Evolutionary conservation across 2,113 vertebrate genomes (phyloP).

Genomic region (Crypturellus undulatus): DNA sequence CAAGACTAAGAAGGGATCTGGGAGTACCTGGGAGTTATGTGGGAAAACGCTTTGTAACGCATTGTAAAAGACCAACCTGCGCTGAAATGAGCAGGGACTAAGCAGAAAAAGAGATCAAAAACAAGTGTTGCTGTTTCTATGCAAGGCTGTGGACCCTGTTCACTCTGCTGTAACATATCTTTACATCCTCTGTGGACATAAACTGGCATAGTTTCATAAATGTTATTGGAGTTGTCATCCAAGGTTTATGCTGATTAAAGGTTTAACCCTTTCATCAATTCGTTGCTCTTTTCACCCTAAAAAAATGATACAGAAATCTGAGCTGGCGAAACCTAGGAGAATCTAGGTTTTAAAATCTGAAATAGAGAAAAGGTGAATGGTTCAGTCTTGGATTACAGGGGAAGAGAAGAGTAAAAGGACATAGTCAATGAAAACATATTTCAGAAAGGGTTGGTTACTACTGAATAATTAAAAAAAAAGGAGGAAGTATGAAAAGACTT

Average conservation of each 20-base stretch:
- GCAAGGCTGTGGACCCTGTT: background rate
- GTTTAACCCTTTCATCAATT: background rate
- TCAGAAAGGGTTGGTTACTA: background rate
- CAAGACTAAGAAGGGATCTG: background rate
- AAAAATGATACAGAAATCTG: background rate
- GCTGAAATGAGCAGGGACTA: background rate
- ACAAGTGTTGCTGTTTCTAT: background rate
- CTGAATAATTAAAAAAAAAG: background rate
- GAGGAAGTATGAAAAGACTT: background rate
- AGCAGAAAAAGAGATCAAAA: background rate
- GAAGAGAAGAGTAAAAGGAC: background rate
- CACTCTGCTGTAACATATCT: background rate
- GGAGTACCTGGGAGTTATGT: too few relatives aligned
- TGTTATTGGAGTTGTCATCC: background rate
- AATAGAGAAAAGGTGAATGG: background rate
- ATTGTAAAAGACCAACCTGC: background rate
- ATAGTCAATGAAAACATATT: background rate
- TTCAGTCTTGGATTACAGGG: background rate
- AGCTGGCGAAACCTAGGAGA: background rate
- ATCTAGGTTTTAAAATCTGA: background rate
- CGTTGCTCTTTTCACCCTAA: background rate
- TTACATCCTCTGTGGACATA: background rate
- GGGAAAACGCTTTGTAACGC: background rate
- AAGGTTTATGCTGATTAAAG: background rate
- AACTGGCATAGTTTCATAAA: background rate